Evolutionary conservation across 2,113 vertebrate species (phyloP), one percentile per base, ranked within the genome.

Genomic region (Mus pahari): DNA sequence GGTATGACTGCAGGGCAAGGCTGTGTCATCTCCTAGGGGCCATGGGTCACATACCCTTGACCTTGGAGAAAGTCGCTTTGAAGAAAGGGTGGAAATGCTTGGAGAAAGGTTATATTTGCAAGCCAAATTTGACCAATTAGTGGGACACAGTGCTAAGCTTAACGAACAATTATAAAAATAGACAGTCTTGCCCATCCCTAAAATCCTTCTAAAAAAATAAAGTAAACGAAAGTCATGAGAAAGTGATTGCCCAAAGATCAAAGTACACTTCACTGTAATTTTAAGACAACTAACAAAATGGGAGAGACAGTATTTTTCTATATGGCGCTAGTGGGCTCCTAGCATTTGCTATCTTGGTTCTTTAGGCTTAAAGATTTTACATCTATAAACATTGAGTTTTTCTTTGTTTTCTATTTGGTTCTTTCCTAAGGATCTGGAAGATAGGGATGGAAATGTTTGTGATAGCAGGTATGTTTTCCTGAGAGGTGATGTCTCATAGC

Each of bases 21-120:
- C 86, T 89, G 36, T 70, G 31, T 81, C 74, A 62, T 84, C 90
- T n/a, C 62, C 86, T 71, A 86, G 77, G 68, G 93, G 81, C 58
- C 66, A 96, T 89, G 78, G 86, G 92, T 91, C 94, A 92, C 78
- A 94, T 96, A 96, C 92, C 95, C 86, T 95, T 96, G 97, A 95
- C 97, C 89, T 82, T 2, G 42, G 58, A n/a, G 91, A 96, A 93
- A 89, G 94, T 50, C 92, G 92, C 77, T 96, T 95, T 95, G 94
- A 97, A 91, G 74, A 92, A 89, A 92, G 75, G 94, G 92, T 95
- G 39, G 28, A 93, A 97, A 91, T 95, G 94, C 95, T 91, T 79
- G 77, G 91, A 86, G 88, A 94, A 94, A 94, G 95, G 95, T 97
- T 97, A 71, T 92, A 95, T 92, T 96, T 94, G 94, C 53, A 24